These are phyloP conservation scores for Protosalanx chinensis DNA, from an alignment of 2,797 vertebrate species.

Conservation along the genomic window DNA sequence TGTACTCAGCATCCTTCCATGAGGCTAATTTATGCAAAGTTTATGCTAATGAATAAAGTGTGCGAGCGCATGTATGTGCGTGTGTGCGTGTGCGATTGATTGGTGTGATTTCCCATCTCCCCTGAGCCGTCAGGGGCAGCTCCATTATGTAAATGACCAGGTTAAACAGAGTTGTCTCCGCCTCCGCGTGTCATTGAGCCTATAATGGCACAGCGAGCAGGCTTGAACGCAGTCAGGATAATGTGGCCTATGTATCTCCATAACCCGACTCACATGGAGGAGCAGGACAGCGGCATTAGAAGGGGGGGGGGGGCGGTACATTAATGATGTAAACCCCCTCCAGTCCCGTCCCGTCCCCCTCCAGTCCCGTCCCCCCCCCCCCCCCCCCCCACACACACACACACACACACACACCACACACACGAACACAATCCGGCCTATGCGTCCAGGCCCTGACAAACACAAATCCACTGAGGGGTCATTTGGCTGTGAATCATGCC, in stretches of 20 bases:
- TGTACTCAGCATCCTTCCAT: background rate
- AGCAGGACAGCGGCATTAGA: too few relatives aligned
- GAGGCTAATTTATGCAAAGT: conserved; percentile 4
- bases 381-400: background rate
- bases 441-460: background rate
- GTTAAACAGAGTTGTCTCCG: conserved; percentile 14
- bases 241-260: conserved; percentile 36
- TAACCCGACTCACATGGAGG: conserved; percentile 22
- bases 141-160: conserved; percentile 10
- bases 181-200: conserved; percentile 36
- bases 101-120: background rate
- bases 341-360: background rate
- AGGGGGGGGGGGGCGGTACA: background rate
- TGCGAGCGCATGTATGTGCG: background rate
- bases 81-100: background rate
- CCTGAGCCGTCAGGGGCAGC: background rate
- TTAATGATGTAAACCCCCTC: background rate
- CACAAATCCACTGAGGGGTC: background rate
- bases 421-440: background rate
- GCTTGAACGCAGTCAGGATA: background rate
- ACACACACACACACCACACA: background rate
- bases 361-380: background rate
- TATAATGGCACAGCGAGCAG: background rate
- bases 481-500: conserved; percentile 9
- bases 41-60: background rate